Evolutionary conservation across 2,888 invertebrate species (phyloP).

Genomic region (Cheiracanthium punctorium): DNA sequence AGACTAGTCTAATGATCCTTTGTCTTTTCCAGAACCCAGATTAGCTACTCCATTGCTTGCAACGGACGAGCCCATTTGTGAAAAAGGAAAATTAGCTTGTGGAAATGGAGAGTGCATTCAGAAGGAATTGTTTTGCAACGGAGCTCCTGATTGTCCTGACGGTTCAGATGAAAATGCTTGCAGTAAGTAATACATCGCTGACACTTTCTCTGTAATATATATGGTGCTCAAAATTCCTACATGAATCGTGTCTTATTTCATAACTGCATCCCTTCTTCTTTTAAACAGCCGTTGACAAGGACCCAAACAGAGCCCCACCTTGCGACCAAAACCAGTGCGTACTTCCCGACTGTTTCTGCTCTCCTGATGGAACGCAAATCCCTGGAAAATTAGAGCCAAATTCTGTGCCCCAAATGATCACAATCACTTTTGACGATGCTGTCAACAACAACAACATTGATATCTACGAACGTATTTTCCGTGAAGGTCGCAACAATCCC

Average conservation of each 20-base stretch:
- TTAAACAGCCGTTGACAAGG: constrained; percentile 74
- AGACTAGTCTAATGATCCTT: too few relatives aligned
- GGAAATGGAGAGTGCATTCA: constrained; percentile 94
- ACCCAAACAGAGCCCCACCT: constrained; percentile 75
- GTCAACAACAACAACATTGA: constrained; percentile 76
- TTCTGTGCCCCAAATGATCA: constrained; percentile 75
- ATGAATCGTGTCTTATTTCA: neutral
- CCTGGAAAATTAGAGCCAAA: constrained; percentile 74
- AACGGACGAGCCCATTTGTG: constrained; percentile 94
- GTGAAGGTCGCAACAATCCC: constrained; percentile 74
- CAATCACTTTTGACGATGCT: constrained; percentile 75
- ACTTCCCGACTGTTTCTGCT: constrained; percentile 76
- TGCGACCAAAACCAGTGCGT: constrained; percentile 74
- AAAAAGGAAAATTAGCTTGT: constrained; percentile 91
- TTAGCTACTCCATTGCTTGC: constrained; percentile 91
- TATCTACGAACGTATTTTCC: constrained; percentile 75
- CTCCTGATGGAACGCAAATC: constrained; percentile 75
- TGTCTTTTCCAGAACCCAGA: constrained; percentile 84
- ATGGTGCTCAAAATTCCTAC: neutral
- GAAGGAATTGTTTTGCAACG: constrained; percentile 94
- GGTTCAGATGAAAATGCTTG: constrained; percentile 97
- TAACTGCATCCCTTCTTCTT: neutral
- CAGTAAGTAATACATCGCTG: constrained; percentile 83
- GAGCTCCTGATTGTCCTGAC: constrained; percentile 93
- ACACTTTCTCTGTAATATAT: too few relatives aligned